Conservation (phyloP, 2,113 vertebrate species). For the Chionomys nivalis region DNA sequence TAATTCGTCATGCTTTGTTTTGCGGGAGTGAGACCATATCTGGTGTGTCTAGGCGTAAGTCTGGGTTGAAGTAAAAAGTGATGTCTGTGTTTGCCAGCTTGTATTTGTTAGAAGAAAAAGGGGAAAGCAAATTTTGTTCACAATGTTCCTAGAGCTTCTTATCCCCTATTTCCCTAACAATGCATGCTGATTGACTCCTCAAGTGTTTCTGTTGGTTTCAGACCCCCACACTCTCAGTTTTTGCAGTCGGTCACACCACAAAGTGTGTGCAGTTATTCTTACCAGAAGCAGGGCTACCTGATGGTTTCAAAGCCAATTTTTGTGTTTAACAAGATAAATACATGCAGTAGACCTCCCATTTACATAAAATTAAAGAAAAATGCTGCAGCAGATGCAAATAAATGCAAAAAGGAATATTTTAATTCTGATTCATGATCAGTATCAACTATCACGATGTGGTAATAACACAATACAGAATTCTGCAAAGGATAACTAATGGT, state of each 20-base stretch:
- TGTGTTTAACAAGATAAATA: conserved; percentile 79
- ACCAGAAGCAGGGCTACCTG: conserved; percentile 59
- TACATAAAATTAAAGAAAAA: conserved; percentile 88
- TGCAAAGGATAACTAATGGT: conserved; percentile 79
- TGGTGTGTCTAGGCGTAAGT: background rate
- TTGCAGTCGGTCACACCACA: conserved; percentile 14
- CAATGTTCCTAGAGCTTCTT: conserved; percentile 17
- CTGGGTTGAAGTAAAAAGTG: background rate
- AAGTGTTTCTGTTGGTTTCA: conserved; percentile 40
- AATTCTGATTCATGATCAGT: conserved; percentile 86
- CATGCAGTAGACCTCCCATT: conserved; percentile 84
- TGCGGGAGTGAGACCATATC: background rate
- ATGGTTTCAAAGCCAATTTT: conserved; percentile 80
- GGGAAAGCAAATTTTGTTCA: background rate
- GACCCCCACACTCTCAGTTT: conserved; percentile 25
- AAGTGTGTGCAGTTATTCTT: conserved; percentile 63
- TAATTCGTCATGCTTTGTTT: background rate
- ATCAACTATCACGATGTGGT: conserved; percentile 82
- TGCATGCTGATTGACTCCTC: conserved; percentile 31
- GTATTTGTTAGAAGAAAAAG: background rate
- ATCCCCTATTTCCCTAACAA: conserved; percentile 17
- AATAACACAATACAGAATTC: conserved; percentile 85
- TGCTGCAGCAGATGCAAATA: conserved; percentile 87
- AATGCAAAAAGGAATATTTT: conserved; percentile 86
- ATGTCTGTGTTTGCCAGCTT: background rate